Conservation (phyloP, 2,888 invertebrate species). For the Scaptomyza caliginosa region DNA sequence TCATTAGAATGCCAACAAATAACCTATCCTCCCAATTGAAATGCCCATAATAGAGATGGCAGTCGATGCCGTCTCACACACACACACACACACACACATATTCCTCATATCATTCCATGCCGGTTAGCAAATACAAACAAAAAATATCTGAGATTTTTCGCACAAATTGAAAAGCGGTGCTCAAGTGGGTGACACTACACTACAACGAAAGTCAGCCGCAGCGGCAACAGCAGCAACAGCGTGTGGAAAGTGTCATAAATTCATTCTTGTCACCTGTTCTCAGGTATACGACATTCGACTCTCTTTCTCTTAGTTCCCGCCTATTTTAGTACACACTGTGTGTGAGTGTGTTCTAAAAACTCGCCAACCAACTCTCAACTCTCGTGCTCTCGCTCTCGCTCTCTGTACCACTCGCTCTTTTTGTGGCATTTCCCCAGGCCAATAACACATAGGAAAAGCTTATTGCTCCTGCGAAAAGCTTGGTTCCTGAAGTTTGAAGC, state of each 20-base stretch:
- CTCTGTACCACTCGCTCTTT: neutral
- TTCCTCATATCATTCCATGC: slow-evolving; percentile 67
- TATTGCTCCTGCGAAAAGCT: slow-evolving; percentile 51
- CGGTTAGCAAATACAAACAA: slow-evolving; percentile 70
- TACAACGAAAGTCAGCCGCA: slow-evolving; percentile 42
- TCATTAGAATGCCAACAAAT: slow-evolving; percentile 63
- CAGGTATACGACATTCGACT: neutral
- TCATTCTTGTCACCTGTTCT: slow-evolving; percentile 61
- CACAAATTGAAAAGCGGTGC: slow-evolving; percentile 44
- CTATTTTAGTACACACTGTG: slow-evolving; percentile 28
- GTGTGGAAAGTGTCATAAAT: slow-evolving; percentile 55
- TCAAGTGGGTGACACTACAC: slow-evolving; percentile 38
- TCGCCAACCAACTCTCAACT: neutral
- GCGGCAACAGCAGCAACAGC: slow-evolving; percentile 28
- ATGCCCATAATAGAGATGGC: slow-evolving; percentile 33
- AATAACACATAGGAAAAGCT: slow-evolving; percentile 43
- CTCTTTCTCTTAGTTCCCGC: neutral
- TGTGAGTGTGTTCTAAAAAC: slow-evolving; percentile 38
- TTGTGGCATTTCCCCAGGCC: slow-evolving; percentile 53
- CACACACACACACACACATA: no score
- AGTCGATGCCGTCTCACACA: slow-evolving; percentile 2
- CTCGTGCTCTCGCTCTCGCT: neutral
- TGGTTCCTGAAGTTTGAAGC: slow-evolving; percentile 75
- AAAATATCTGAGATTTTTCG: neutral
- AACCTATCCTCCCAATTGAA: slow-evolving; percentile 28